These are phyloP conservation scores for Chiloscyllium punctatum DNA, from an alignment of 2,797 vertebrate species.

Conservation along the genomic window DNA sequence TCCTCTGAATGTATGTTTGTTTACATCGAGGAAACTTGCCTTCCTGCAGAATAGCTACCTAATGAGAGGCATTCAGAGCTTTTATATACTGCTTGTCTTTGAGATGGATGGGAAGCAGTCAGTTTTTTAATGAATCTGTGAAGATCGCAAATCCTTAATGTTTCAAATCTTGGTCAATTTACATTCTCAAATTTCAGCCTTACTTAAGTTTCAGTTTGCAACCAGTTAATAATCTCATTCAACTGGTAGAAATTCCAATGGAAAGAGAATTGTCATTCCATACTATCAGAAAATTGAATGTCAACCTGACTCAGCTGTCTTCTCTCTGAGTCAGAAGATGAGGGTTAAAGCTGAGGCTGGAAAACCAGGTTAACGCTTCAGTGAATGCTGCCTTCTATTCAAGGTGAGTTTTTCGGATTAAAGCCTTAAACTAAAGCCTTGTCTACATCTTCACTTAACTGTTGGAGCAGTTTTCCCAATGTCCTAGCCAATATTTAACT, in stretches of 20 bases:
- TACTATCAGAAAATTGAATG: not conserved
- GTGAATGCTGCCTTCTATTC: not conserved
- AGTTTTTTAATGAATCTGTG: constrained; percentile 7
- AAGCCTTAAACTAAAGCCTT: not conserved
- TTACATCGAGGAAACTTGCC: constrained; percentile 30
- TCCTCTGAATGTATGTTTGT: constrained; percentile 36
- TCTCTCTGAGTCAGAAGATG: too few relatives aligned
- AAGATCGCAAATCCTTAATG: not conserved
- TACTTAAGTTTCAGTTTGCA: not conserved
- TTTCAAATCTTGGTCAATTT: not conserved
- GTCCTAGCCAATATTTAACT: not conserved
- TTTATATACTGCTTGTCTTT: not conserved
- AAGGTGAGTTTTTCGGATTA: not conserved
- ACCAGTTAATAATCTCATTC: not conserved
- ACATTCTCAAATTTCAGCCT: not conserved
- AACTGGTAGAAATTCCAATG: not conserved
- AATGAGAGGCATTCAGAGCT: constrained; percentile 32
- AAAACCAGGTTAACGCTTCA: not conserved
- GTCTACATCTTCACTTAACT: not conserved
- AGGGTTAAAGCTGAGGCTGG: not conserved
- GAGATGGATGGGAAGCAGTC: not conserved
- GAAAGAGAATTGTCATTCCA: not conserved
- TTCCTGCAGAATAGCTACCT: constrained; percentile 29
- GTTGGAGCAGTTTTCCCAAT: not conserved
- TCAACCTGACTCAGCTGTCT: not conserved